A percentile compares a stretch with the other conserved stretches of the same genome.
These are phyloP conservation scores for Noctuana brunneofusca DNA, from an alignment of 2,888 invertebrate species.

Conservation along the genomic window DNA sequence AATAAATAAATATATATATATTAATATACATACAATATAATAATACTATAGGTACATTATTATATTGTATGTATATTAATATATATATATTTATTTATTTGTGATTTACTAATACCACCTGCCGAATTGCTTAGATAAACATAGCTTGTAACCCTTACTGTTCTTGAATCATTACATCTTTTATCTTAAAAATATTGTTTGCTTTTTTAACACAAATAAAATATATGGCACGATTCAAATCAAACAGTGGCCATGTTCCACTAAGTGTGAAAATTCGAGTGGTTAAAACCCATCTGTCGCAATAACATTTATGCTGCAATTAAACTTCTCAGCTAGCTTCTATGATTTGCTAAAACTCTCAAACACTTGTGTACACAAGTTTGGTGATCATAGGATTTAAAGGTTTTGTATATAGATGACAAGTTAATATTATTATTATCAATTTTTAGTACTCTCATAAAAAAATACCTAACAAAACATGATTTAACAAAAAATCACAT, in stretches of 20 bases:
- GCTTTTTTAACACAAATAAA: constrained; percentile 12
- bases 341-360: not conserved
- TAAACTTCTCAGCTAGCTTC: not conserved
- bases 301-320: not conserved
- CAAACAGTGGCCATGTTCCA: not conserved
- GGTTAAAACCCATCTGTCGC: not conserved
- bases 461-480: no score
- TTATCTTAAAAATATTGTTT: constrained; percentile 32
- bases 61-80: no score
- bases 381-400: not conserved
- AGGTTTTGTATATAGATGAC: no score
- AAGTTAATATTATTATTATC: no score
- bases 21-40: no score
- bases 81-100: no score
- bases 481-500: no score
- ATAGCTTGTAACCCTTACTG: constrained; percentile 33
- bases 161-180: constrained; percentile 32
- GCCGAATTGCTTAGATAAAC: constrained; percentile 19
- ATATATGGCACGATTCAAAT: not conserved
- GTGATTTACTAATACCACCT: not conserved
- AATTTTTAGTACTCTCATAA: no score
- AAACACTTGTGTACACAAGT: not conserved
- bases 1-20: no score
- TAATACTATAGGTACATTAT: no score
- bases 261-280: not conserved